These are phyloP conservation scores for Potorous gilbertii DNA, from an alignment of 2,797 vertebrate species.

Conservation along the genomic window DNA sequence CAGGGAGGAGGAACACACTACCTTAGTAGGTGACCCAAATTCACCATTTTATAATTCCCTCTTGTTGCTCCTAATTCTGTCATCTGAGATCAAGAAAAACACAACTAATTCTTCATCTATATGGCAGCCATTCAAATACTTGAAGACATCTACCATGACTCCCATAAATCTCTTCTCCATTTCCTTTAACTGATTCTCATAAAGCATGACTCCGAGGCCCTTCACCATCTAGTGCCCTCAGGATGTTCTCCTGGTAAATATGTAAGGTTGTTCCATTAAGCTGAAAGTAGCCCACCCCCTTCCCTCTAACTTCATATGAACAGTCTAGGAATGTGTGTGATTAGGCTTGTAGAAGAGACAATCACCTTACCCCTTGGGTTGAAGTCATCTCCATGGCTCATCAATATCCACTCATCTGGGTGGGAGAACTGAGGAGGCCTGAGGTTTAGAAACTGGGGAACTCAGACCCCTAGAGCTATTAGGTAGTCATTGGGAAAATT, in stretches of 20 bases:
- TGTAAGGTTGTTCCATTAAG: not conserved
- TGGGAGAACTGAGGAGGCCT: not conserved
- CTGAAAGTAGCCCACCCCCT: not conserved
- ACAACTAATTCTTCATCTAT: not conserved
- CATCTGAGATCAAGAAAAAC: not conserved
- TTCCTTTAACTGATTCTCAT: not conserved
- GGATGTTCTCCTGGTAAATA: not conserved
- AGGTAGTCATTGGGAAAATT: not conserved
- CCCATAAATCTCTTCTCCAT: not conserved
- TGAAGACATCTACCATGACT: not conserved
- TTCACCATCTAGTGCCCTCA: not conserved
- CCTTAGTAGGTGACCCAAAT: not conserved
- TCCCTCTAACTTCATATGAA: not conserved
- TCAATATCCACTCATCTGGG: too few relatives aligned
- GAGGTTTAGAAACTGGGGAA: not conserved
- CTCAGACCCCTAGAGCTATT: not conserved
- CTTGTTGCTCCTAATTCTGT: not conserved
- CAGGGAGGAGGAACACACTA: not conserved
- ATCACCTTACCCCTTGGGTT: too few relatives aligned
- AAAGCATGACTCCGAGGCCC: not conserved
- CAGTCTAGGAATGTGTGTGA: not conserved
- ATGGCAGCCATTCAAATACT: not conserved
- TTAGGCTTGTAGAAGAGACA: not conserved
- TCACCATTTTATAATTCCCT: not conserved
- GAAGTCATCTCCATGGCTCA: too few relatives aligned